These are phyloP conservation scores for Acleris literana DNA, from an alignment of 2,888 invertebrate genomes.

Conservation along the genomic window DNA sequence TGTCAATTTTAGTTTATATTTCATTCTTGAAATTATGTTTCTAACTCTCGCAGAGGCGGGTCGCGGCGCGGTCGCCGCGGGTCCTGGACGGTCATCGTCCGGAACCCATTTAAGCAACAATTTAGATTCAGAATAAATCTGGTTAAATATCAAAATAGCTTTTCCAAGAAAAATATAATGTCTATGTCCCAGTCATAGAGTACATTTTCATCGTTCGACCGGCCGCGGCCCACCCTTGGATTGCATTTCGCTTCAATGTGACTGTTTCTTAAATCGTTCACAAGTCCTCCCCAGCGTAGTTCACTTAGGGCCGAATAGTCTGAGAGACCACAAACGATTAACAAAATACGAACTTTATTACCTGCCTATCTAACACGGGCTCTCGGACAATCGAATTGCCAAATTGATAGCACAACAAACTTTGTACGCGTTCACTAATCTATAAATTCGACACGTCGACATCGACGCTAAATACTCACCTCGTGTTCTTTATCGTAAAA, in stretches of 20 bases:
- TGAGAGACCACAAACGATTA: constrained; percentile 21
- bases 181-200: constrained; percentile 26
- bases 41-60: constrained; percentile 6
- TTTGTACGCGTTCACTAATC: constrained; percentile 28
- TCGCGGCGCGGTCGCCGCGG: background rate
- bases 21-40: constrained; percentile 17
- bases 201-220: background rate
- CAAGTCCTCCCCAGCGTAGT: background rate
- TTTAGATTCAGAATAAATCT: constrained; percentile 8
- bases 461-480: constrained; percentile 22
- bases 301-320: background rate
- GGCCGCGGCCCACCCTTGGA: background rate
- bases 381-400: constrained; percentile 33
- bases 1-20: constrained; percentile 30
- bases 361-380: constrained; percentile 32
- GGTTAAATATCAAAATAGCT: constrained; percentile 7
- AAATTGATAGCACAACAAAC: constrained; percentile 35
- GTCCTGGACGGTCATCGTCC: background rate
- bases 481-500: constrained; percentile 22
- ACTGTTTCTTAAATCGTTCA: constrained; percentile 2
- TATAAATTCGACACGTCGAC: constrained; percentile 36
- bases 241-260: constrained; percentile 1
- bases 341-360: constrained; percentile 26
- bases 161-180: constrained; percentile 10
- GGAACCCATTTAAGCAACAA: background rate